Evolutionary conservation across 2,113 vertebrate genomes (phyloP), one percentile per base, ranked within the genome.

Genomic region (Ranitomeya imitator): DNA sequence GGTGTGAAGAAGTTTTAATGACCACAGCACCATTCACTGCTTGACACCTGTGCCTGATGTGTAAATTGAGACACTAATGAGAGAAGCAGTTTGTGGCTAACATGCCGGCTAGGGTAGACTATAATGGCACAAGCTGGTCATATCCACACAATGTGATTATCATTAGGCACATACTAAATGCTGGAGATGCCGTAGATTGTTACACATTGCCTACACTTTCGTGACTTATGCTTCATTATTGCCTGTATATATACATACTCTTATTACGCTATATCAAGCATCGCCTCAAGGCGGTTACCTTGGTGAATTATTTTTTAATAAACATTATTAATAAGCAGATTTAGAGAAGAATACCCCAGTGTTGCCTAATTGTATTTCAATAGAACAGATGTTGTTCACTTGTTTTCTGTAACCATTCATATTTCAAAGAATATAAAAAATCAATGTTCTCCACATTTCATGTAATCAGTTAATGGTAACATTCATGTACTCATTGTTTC

Each of bases 1-100:
- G 45, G 86, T 55, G 77, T 26, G 65, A 73, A 82, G n/a, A 87
- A 45, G 79, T 87, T 86, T 87, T 87, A 87, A 87, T 87, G 86
- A 87, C 86, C 78, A 57, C 23, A 57, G 79, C 54, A 14, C 65
- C 31, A 87, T 87, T 86, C 63, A 61, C n/a, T 51, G 79, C 57
- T 74, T 87, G 78, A 71, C 86, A 87, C 86, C 86, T 87, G 77
- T 69, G 37, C 76, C 18, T 45, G 65, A 87, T 82, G 86, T 87
- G 86, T 81, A 87, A 87, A 87, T 87, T 73, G 86, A 87, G 79
- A 81, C 63, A 18, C 78, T 73, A 82, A 73, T 82, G 52, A 71
- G 86, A 60, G 55, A 76, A 84, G 61, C 65, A 59, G 65, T 87
- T 71, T 81, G 65, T 79, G 63, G 51, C 78, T 80, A 51, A 73